phyloP scores from a whole-genome alignment of 2,113 vertebrate genomes.

The Prolemur simus region DNA sequence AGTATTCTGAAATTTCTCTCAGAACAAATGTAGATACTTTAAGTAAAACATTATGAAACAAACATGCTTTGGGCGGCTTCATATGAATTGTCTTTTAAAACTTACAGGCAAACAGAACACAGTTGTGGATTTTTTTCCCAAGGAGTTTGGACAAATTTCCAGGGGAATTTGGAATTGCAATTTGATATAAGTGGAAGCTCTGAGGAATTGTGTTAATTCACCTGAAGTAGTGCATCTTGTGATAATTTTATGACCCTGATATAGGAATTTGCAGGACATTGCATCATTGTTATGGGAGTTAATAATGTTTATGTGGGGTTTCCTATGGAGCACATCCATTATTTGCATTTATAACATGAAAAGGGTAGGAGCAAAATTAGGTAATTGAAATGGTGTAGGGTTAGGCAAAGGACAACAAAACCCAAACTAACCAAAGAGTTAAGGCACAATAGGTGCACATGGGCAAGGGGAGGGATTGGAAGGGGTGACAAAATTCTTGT shows the following conservation, averaged over 20 bases:
- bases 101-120: not conserved
- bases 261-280: not conserved
- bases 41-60: not conserved
- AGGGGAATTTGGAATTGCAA: not conserved
- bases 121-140: not conserved
- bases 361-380: not conserved
- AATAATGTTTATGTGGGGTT: not conserved
- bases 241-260: not conserved
- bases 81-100: not conserved
- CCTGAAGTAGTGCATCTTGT: not conserved
- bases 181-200: not conserved
- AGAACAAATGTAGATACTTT: not conserved
- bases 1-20: not conserved
- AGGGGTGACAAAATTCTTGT: rapidly evolving
- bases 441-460: rapidly evolving
- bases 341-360: not conserved
- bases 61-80: not conserved
- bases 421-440: not conserved
- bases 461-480: rapidly evolving
- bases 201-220: not conserved
- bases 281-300: not conserved
- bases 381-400: rapidly evolving
- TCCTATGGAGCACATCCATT: not conserved
- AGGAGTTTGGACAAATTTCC: not conserved
- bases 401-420: not conserved